phyloP scores from a whole-genome alignment of 2,888 invertebrate genomes.

The Drosophila heteroneura region DNA sequence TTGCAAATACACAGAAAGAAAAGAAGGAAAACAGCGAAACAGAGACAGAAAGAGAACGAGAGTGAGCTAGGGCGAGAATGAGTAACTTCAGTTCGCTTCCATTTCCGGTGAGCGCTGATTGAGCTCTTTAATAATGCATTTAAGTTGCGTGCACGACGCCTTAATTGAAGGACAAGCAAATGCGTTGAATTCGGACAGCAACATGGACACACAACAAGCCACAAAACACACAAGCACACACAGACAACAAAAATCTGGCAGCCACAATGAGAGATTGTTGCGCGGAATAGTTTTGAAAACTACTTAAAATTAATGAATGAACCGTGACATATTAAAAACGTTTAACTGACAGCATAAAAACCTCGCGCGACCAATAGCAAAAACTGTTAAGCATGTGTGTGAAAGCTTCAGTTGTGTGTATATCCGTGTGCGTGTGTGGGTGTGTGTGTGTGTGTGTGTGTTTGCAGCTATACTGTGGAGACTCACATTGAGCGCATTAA shows the following conservation, averaged over 20 bases:
- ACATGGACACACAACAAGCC: slow-evolving; percentile 3
- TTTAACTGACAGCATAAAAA: slow-evolving; percentile 58
- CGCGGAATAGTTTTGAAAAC: slow-evolving; percentile 69
- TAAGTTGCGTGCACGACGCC: slow-evolving; percentile 15
- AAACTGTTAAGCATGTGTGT: slow-evolving; percentile 39
- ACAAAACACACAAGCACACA: background rate
- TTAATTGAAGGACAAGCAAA: slow-evolving; percentile 48
- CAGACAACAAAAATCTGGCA: slow-evolving; percentile 39
- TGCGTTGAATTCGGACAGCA: slow-evolving; percentile 17
- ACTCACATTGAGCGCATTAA: slow-evolving; percentile 66
- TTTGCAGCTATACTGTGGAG: slow-evolving; percentile 35
- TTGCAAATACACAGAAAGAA: slow-evolving; percentile 18
- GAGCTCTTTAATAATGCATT: slow-evolving; percentile 68
- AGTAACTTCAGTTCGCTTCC: slow-evolving; percentile 49
- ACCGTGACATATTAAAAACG: slow-evolving; percentile 71
- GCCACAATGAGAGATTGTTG: slow-evolving; percentile 55
- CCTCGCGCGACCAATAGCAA: slow-evolving; percentile 21
- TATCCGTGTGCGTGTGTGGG: slow-evolving; percentile 1
- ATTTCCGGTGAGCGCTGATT: slow-evolving; percentile 69
- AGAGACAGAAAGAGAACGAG: background rate
- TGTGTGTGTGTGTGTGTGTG: slow-evolving; percentile 13
- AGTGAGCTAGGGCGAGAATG: slow-evolving; percentile 1
- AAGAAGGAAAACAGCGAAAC: background rate
- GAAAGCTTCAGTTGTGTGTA: background rate
- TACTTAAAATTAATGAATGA: slow-evolving; percentile 74